phyloP scores from a whole-genome alignment of 1,140 invertebrate species.

The Drosophila kepulauana region DNA sequence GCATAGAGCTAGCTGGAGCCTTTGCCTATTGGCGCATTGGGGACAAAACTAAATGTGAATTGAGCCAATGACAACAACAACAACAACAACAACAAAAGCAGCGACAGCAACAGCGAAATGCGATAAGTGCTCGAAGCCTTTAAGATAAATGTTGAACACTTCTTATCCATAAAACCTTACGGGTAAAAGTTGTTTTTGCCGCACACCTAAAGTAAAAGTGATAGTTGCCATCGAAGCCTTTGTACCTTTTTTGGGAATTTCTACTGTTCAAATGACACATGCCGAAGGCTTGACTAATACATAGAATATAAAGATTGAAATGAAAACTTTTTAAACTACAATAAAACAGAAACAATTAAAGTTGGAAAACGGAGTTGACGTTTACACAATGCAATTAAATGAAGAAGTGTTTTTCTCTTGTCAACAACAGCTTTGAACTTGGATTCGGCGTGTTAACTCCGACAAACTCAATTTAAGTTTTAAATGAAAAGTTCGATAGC shows the following conservation, averaged over 20 bases:
- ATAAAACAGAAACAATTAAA: too few relatives aligned
- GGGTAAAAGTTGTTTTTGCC: constrained; percentile 52
- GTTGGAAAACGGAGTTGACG: not conserved
- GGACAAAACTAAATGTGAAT: constrained; percentile 22
- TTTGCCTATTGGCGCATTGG: constrained; percentile 30
- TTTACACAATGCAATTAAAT: constrained; percentile 14
- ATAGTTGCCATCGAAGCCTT: constrained; percentile 30
- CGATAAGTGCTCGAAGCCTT: constrained; percentile 38
- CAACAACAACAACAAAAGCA: not conserved
- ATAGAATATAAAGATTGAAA: too few relatives aligned
- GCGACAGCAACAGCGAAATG: constrained; percentile 6
- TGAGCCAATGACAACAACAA: constrained; percentile 25
- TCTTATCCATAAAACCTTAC: constrained; percentile 42
- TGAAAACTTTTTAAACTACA: too few relatives aligned
- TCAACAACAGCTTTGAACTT: not conserved
- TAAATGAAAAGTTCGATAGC: constrained; percentile 17
- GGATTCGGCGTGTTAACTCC: not conserved
- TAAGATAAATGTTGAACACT: constrained; percentile 38
- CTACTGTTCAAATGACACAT: not conserved
- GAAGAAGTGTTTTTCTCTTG: not conserved
- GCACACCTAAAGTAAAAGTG: constrained; percentile 42
- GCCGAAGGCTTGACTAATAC: not conserved
- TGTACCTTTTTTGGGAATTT: constrained; percentile 17
- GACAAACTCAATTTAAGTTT: not conserved
- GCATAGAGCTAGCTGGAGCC: constrained; percentile 10